phyloP scores from a whole-genome alignment of 2,797 vertebrate species.

The Tokudaia muenninki region DNA sequence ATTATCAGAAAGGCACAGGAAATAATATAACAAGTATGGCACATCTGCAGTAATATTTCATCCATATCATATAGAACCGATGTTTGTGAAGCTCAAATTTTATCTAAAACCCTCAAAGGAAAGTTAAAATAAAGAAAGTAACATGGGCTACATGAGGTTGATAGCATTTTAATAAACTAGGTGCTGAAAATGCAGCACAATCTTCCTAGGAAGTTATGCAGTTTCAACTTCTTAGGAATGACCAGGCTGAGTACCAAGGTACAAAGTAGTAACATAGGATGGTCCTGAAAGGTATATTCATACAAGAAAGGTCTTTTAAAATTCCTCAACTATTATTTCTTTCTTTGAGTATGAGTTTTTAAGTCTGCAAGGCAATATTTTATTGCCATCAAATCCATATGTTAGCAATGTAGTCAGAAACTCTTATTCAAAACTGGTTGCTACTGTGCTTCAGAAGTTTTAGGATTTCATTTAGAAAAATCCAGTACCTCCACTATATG shows the following conservation, averaged over 20 bases:
- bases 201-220: background rate
- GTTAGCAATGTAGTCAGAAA: background rate
- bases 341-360: background rate
- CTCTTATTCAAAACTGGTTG: background rate
- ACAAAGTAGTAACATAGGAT: background rate
- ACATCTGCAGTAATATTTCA: slow-evolving; percentile 1
- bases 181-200: rapidly evolving
- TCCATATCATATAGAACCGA: background rate
- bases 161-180: background rate
- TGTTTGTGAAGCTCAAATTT: background rate
- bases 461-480: slow-evolving; percentile 2
- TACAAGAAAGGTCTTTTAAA: background rate
- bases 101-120: background rate
- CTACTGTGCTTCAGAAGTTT: background rate
- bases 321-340: background rate
- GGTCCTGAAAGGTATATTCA: background rate
- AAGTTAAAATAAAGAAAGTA: background rate
- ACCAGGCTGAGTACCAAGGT: background rate
- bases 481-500: background rate
- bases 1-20: slow-evolving; percentile 1
- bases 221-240: background rate
- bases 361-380: background rate
- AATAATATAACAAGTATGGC: background rate
- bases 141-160: background rate
- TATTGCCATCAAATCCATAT: background rate